Evolutionary conservation across 2,797 vertebrate species (phyloP).

Genomic region (Karalla daura): DNA sequence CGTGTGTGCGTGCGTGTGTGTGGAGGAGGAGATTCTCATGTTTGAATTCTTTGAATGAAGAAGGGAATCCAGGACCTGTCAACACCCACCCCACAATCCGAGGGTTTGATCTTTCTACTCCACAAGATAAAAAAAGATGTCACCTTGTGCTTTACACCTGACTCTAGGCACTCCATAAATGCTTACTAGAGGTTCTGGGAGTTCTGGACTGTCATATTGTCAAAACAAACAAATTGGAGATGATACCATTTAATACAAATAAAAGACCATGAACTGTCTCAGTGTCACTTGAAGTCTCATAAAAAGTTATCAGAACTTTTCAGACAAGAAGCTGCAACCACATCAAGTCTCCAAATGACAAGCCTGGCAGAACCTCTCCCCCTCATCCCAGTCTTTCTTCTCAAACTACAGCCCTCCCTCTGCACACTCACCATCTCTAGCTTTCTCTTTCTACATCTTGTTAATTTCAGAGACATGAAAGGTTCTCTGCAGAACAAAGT

Average conservation of each 20-base stretch:
- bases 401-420: not conserved
- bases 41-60: too few species aligned
- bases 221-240: not conserved
- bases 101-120: too few species aligned
- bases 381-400: constrained; percentile 23
- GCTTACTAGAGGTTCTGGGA: not conserved
- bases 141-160: too few species aligned
- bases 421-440: constrained; percentile 1
- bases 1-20: too few species aligned
- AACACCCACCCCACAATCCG: too few species aligned
- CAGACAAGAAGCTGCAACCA: not conserved
- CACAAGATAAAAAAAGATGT: too few species aligned
- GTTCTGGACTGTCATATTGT: not conserved
- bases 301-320: not conserved
- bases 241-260: not conserved
- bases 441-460: constrained; percentile 22
- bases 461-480: constrained; percentile 65
- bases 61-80: too few species aligned
- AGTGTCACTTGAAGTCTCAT: not conserved
- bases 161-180: too few species aligned
- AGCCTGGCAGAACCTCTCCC: constrained; percentile 4
- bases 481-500: constrained; percentile 56
- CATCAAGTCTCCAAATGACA: constrained; percentile 8
- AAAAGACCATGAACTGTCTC: not conserved
- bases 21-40: too few species aligned